Base-by-base conservation (phyloP, 2,888 invertebrate genomes). In the Drosophila kambysellisi region DNA sequence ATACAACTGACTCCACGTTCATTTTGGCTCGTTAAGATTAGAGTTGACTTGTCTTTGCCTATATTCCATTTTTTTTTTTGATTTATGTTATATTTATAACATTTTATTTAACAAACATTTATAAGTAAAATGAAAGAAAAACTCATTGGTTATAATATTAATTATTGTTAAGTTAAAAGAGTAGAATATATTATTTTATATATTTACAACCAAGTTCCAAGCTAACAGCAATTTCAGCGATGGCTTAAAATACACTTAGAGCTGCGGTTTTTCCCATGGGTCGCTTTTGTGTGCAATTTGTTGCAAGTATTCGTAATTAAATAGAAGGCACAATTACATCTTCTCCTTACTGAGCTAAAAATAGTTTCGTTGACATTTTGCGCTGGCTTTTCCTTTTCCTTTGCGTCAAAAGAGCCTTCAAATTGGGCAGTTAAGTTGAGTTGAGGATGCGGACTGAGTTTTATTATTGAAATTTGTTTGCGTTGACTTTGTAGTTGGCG, bases 391-490 rank as follows among this genome's bases (percentile, higher is more conserved):
- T 62, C 15, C 33, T 29, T 33, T 29, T 66, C 41, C 32, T 64
- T 70, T 71, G 74, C 70, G 70, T 74, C 72, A 68, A 70, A 68
- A 51, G 57, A 67, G 30, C 30, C 68, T 54, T 69, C 57, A 74
- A 65, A 61, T 61, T 72, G 51, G 39, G 51, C 43, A 35, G 52
- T 56, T 48, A 25, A 30, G 73, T 33, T 48, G 25, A 41, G 25
- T 11, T 25, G 25, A 57, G 52, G 41, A 30, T 62, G 17, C 15
- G 20, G 51, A 58, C 41, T 68, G 69, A 78, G 63, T 83, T 81
- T 81, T 86, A 86, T 81, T 88, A 88, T 88, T 86, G 73, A 86
- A 86, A 84, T 79, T 88, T 81, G 83, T 83, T 88, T 86, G 70
- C 69, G 74, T 75, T 75, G 76, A 60, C 68, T 79, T 76, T 75